phyloP scores from a whole-genome alignment of 2,113 vertebrate species.

The Campylomormyrus numenius region DNA sequence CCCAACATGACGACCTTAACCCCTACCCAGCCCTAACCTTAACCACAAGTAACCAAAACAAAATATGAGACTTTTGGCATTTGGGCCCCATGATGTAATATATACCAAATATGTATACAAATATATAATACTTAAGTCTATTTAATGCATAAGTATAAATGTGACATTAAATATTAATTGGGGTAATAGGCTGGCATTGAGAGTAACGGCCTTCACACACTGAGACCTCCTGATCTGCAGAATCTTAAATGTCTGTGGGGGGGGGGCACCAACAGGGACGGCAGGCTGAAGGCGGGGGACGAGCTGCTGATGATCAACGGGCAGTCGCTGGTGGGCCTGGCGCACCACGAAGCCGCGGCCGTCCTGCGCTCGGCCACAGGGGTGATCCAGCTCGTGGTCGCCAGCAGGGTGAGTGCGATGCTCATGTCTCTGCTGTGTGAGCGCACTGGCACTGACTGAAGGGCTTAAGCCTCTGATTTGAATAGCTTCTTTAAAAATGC shows the following conservation, averaged over 20 bases:
- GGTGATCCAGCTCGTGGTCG: constrained; percentile 83
- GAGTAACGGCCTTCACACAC: not conserved
- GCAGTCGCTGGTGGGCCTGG: constrained; percentile 86
- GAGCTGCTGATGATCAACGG: constrained; percentile 93
- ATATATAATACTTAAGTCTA: not conserved
- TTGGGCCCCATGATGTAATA: no score
- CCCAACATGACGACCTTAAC: no score
- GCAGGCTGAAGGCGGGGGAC: constrained; percentile 77
- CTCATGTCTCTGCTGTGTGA: not conserved
- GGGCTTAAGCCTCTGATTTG: not conserved
- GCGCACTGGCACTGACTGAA: not conserved
- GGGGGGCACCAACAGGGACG: constrained; percentile 65
- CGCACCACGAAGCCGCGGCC: constrained; percentile 83
- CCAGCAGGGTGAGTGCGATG: constrained; percentile 73
- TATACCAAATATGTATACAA: not conserved
- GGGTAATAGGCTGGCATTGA: not conserved
- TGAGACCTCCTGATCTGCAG: not conserved
- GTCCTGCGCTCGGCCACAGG: constrained; percentile 77
- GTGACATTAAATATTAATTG: not conserved
- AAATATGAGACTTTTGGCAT: not conserved
- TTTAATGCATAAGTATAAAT: not conserved
- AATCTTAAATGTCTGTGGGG: not conserved
- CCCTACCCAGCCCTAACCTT: no score
- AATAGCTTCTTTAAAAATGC: not conserved
- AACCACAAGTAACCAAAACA: no score